Base-by-base conservation (phyloP, 2,888 invertebrate species). In the Lepidochitona cinerea region DNA sequence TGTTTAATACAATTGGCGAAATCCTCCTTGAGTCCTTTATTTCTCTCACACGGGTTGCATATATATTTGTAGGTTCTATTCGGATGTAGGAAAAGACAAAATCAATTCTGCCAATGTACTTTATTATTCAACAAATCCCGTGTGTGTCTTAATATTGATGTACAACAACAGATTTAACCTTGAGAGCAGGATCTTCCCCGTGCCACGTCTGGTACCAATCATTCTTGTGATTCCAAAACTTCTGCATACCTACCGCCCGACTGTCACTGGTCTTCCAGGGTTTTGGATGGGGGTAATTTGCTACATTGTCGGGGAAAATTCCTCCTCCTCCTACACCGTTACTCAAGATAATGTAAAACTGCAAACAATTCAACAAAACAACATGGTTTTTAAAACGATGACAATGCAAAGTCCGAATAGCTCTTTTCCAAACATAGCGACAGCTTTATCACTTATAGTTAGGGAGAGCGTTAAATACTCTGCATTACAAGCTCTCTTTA, bases 141-240 rank as follows among this genome's bases (percentile, higher is more conserved):
- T n/a, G n/a, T n/a, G n/a, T n/a, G n/a, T n/a, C n/a, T 59, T 26
- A 59, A 3, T 26, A 59, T 26, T 23, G 23, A 23, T 32, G 29
- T 14, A 59, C 32, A 32, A 29, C 32, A 4, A 59, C 59, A 29
- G 23, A 59, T 14, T 26, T 12, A 14, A 59, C 59, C 32, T 59
- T 23, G 4, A 59, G 23, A 32, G 59, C 59, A 14, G 59, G 26
- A 32, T 59, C 59, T 59, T 59, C 59, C 14, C 59, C 59, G 26
- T 59, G 59, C 59, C 59, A 59, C 4, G 59, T 59, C 29, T 23
- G 32, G 59, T 59, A 59, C 59, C 59, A 59, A 26, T 59, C 59
- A 32, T 59, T 59, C 23, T 59, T 23, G 59, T 59, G 59, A 14
- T 26, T 23, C 59, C 59, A 59, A 32, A 59, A 59, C 32, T 59